Percentiles rank a stretch among this genome's conserved stretches.
Evolutionary conservation across 1,140 invertebrate genomes (phyloP).

Genomic region (Lanistes nyassanus): DNA sequence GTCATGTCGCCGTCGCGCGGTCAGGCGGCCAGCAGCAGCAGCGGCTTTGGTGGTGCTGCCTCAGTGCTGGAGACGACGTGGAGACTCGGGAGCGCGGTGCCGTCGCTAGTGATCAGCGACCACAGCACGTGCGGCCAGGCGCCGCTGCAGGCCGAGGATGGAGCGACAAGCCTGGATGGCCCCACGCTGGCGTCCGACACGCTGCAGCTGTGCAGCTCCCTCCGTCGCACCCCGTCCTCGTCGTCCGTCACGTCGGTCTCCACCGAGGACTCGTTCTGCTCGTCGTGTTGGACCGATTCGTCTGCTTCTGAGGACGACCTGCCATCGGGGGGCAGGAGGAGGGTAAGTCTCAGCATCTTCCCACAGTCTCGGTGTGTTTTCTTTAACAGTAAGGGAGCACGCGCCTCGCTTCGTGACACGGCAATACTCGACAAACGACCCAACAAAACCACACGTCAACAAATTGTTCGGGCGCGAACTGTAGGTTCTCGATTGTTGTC

Average conservation of each 20-base stretch:
- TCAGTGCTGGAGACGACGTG: neutral
- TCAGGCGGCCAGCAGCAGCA: neutral
- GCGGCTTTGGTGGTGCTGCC: neutral
- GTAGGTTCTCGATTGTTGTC: too few species aligned
- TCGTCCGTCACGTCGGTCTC: conserved; percentile 28
- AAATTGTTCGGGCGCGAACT: too few species aligned
- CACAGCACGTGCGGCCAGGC: conserved; percentile 27
- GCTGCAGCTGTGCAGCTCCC: neutral
- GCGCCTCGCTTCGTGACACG: too few species aligned
- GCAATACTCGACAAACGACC: too few species aligned
- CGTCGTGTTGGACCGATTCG: conserved; percentile 33
- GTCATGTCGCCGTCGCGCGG: neutral
- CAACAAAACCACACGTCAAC: too few species aligned
- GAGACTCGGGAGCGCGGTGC: neutral
- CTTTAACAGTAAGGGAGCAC: neutral
- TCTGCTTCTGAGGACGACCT: conserved; percentile 27
- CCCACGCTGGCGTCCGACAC: neutral
- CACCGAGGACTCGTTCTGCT: conserved; percentile 21
- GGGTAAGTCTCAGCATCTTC: conserved; percentile 20
- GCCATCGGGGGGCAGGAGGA: neutral
- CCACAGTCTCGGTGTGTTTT: neutral
- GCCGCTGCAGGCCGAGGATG: neutral
- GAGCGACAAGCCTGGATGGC: neutral
- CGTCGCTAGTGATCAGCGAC: conserved; percentile 39
- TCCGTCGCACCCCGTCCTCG: conserved; percentile 17